Percentiles rank a stretch among this genome's conserved stretches.
These are phyloP conservation scores for Elanus axillaris DNA, from an alignment of 2,113 vertebrate species.

Conservation along the genomic window DNA sequence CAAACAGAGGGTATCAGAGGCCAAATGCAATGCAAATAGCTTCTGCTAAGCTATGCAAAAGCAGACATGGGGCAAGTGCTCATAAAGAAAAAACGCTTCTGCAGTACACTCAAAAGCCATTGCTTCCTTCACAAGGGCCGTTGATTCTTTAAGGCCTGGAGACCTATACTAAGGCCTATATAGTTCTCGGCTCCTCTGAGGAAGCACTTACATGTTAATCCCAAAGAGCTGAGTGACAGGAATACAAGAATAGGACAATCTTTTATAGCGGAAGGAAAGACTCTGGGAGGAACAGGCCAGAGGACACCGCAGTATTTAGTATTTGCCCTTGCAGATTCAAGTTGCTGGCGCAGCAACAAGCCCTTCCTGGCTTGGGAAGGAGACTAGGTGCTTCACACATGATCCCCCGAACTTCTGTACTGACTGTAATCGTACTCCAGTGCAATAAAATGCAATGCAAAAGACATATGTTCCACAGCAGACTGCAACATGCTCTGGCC, in stretches of 20 bases:
- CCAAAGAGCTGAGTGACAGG: neutral
- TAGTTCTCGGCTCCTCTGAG: neutral
- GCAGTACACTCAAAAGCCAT: rapidly evolving
- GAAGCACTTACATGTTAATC: neutral
- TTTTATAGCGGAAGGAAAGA: neutral
- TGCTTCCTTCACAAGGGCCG: neutral
- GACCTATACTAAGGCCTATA: neutral
- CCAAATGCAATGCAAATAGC: neutral
- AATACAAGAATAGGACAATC: neutral
- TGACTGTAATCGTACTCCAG: neutral
- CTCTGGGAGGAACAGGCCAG: neutral
- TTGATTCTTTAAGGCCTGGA: neutral
- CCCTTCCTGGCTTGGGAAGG: neutral
- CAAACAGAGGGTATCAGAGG: neutral
- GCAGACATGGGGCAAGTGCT: neutral
- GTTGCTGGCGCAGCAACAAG: neutral
- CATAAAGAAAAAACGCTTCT: neutral
- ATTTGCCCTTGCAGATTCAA: neutral
- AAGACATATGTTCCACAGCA: neutral
- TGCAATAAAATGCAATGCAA: neutral
- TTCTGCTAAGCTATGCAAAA: neutral
- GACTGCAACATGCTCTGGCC: neutral
- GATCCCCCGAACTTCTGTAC: neutral
- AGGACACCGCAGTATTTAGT: neutral
- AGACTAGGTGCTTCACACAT: neutral